phyloP scores from a whole-genome alignment of 2,888 invertebrate species.

The Odontomyia ornata region DNA sequence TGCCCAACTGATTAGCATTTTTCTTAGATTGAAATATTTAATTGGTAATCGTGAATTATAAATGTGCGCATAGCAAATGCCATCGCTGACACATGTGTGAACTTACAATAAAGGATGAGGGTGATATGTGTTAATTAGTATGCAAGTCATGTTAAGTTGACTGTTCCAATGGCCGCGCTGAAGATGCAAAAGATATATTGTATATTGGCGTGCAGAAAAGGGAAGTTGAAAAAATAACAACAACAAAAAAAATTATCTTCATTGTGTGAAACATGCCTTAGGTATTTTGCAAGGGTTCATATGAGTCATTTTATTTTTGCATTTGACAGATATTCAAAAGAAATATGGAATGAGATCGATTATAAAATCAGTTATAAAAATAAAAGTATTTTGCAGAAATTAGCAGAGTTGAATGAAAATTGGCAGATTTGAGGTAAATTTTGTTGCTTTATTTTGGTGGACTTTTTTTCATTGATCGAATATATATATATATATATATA shows the following conservation, averaged over 20 bases:
- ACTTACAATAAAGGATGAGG: constrained; percentile 10
- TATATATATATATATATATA: too few relatives aligned
- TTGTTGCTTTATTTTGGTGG: too few relatives aligned
- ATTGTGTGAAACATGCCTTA: neutral
- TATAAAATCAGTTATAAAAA: too few relatives aligned
- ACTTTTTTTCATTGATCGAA: too few relatives aligned
- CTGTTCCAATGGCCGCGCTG: neutral
- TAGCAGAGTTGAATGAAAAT: too few relatives aligned
- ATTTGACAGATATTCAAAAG: neutral
- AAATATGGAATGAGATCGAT: too few relatives aligned
- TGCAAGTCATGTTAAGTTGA: neutral
- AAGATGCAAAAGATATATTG: neutral
- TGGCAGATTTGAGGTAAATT: too few relatives aligned
- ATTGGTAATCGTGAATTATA: neutral
- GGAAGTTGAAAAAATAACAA: constrained; percentile 24
- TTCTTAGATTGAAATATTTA: constrained; percentile 3
- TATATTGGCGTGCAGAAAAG: neutral
- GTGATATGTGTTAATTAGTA: constrained; percentile 25
- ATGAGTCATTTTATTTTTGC: neutral
- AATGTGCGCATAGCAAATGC: constrained; percentile 12
- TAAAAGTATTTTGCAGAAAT: too few relatives aligned
- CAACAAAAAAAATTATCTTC: neutral
- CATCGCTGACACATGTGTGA: neutral
- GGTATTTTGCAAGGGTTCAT: neutral
- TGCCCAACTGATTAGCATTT: constrained; percentile 17